phyloP scores from a whole-genome alignment of 30 jellyfish, hydroid and myxozoan genomes.

The Rhopilema esculentum region DNA sequence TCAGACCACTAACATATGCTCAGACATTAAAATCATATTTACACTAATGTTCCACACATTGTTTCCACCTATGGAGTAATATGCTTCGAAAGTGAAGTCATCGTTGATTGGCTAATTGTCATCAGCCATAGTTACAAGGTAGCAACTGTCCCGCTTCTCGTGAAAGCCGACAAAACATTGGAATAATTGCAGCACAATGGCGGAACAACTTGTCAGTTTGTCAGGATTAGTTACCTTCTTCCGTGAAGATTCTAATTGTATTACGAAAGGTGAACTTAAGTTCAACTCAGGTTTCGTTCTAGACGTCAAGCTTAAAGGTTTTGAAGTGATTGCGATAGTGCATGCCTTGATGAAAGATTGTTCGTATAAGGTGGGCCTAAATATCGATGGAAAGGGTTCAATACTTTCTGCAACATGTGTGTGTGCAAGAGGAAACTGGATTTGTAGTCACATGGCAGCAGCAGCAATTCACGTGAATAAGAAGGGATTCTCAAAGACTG shows the following conservation, averaged over 20 bases:
- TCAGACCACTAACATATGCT: too few relatives aligned
- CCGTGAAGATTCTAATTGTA: background rate
- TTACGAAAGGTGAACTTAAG: background rate
- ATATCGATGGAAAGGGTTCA: background rate
- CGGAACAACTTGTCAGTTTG: conserved; percentile 2
- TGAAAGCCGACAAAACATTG: background rate
- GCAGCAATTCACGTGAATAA: conserved; percentile 8
- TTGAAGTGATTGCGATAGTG: conserved; percentile 1
- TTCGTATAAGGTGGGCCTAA: conserved; percentile 7
- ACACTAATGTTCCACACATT: too few relatives aligned
- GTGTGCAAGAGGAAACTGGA: conserved; percentile 17
- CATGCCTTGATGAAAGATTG: conserved; percentile 7
- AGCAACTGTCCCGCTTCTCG: conserved; percentile 30
- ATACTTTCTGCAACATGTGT: conserved; percentile 3
- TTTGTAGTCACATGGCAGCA: conserved; percentile 1
- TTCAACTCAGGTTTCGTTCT: conserved; percentile 1
- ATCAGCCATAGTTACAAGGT: conserved; percentile 41
- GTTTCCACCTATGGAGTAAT: conserved; percentile 3
- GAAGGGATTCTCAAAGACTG: conserved; percentile 7
- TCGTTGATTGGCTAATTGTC: conserved; percentile 33
- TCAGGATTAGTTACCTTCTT: conserved; percentile 11
- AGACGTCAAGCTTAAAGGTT: background rate
- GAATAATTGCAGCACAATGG: background rate
- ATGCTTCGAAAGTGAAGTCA: conserved; percentile 24
- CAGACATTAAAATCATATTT: too few relatives aligned